Conservation (phyloP, 2,797 vertebrate species). For the Fistularia tabacaria region DNA sequence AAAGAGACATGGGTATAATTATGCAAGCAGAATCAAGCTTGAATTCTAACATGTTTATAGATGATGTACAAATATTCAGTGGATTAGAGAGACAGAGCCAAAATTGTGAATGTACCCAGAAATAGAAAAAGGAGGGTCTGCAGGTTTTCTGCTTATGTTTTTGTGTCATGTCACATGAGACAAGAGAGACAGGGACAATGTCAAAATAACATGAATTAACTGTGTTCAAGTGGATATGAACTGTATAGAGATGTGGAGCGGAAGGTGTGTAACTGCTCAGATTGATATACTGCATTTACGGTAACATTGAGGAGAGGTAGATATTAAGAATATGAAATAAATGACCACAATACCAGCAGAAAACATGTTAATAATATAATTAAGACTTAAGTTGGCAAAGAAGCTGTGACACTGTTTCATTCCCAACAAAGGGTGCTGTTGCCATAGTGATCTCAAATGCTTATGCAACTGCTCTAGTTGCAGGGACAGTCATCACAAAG, state of each 20-base stretch:
- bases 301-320: too few relatives aligned
- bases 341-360: too few relatives aligned
- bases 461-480: slow-evolving; percentile 69
- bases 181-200: too few relatives aligned
- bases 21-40: slow-evolving; percentile 11
- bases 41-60: not conserved
- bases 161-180: not conserved
- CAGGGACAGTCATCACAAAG: slow-evolving; percentile 42
- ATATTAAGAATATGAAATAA: too few relatives aligned
- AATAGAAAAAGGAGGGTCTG: slow-evolving; percentile 4
- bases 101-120: slow-evolving; percentile 16
- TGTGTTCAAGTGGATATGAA: too few relatives aligned
- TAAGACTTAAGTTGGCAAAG: slow-evolving; percentile 6
- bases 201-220: too few relatives aligned
- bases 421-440: slow-evolving; percentile 48
- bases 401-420: slow-evolving; percentile 30
- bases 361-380: too few relatives aligned
- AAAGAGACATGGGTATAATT: not conserved
- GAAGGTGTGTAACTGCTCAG: too few relatives aligned
- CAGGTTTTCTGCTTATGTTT: slow-evolving; percentile 3
- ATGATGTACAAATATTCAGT: slow-evolving; percentile 7
- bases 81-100: not conserved
- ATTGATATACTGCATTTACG: too few relatives aligned
- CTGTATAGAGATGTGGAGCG: too few relatives aligned
- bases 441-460: slow-evolving; percentile 60